Evolutionary conservation across 2,888 invertebrate genomes (phyloP).

Genomic region (Yponomeuta malinellus): DNA sequence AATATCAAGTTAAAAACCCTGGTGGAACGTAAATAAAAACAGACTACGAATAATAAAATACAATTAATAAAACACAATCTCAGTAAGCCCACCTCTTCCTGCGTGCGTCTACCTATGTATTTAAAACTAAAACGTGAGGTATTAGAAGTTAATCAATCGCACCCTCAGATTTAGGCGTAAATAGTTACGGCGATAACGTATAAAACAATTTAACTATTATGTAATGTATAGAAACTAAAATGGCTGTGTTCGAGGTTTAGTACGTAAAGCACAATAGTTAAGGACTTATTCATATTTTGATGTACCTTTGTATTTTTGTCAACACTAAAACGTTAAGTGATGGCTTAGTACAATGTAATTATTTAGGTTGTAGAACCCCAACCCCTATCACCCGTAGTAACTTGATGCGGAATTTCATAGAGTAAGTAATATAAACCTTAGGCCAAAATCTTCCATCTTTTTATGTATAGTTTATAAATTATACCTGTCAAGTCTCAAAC

Average conservation of each 20-base stretch:
- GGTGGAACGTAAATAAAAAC: too few species aligned
- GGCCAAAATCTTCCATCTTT: conserved; percentile 9
- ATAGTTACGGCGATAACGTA: conserved; percentile 9
- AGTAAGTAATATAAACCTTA: background rate
- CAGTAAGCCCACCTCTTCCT: too few species aligned
- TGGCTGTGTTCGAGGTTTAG: conserved; percentile 69
- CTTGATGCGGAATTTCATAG: background rate
- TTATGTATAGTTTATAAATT: conserved; percentile 4
- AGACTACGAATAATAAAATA: too few species aligned
- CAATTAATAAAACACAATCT: too few species aligned
- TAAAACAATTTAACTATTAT: conserved; percentile 8
- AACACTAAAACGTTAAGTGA: conserved; percentile 6
- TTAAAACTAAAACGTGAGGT: conserved; percentile 2
- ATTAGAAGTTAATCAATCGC: conserved; percentile 10
- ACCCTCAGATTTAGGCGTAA: conserved; percentile 2
- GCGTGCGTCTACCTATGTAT: background rate
- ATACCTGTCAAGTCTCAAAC: background rate
- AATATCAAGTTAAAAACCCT: background rate
- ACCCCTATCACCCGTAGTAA: background rate
- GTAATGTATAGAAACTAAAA: conserved; percentile 41
- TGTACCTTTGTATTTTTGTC: conserved; percentile 47
- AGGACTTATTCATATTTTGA: conserved; percentile 27
- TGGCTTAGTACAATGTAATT: conserved; percentile 7
- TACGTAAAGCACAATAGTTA: conserved; percentile 54
- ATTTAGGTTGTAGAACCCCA: conserved; percentile 4